These are phyloP conservation scores for Hyles lineata DNA, from an alignment of 2,888 invertebrate genomes.

Conservation along the genomic window DNA sequence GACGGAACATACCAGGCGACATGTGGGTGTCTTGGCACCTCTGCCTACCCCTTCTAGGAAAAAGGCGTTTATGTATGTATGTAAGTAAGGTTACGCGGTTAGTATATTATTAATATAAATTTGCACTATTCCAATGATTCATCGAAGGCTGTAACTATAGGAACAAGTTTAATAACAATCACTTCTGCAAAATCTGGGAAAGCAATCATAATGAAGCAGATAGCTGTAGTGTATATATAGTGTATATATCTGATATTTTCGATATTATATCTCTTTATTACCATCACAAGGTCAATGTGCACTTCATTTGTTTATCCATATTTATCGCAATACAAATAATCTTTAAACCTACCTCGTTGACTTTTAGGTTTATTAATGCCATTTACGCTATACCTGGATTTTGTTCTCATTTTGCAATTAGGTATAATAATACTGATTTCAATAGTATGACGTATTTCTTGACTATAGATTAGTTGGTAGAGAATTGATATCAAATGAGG, in stretches of 20 bases:
- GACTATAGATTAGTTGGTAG: neutral
- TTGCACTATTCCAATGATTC: neutral
- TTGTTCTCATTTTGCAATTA: neutral
- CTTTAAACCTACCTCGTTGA: conserved; percentile 6
- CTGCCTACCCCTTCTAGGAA: too few species aligned
- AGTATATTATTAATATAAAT: neutral
- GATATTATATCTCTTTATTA: conserved; percentile 46
- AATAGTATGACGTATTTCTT: neutral
- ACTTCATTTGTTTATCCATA: conserved; percentile 21
- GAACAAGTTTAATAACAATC: conserved; percentile 35
- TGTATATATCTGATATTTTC: conserved; percentile 40
- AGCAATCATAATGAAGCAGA: conserved; percentile 33
- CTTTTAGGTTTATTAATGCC: neutral
- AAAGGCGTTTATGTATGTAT: too few species aligned
- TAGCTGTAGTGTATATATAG: too few species aligned
- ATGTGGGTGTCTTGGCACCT: too few species aligned
- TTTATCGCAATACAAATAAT: neutral
- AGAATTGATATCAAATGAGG: neutral
- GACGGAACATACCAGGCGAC: too few species aligned
- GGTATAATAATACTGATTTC: neutral
- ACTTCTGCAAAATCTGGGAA: conserved; percentile 35
- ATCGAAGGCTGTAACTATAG: neutral
- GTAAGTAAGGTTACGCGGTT: too few species aligned
- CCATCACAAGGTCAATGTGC: conserved; percentile 16
- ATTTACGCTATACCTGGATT: neutral